Evolutionary conservation across 2,888 invertebrate species (phyloP), one percentile per base, ranked within the genome.

Genomic region (Cinara cedri): DNA sequence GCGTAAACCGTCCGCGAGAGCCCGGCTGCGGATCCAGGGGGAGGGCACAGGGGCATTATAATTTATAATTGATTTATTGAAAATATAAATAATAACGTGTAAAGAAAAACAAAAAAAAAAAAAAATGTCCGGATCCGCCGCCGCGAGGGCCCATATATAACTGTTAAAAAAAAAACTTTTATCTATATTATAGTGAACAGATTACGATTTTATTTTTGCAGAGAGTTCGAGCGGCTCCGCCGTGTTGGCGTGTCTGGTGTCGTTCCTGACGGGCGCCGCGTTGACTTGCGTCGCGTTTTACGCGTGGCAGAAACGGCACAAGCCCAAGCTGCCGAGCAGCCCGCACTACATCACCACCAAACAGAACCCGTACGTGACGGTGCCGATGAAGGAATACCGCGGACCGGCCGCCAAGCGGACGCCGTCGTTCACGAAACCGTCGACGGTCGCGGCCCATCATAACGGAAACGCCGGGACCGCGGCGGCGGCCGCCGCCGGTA

Each of bases 361-460:
- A 84, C 93, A 92, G 84, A 94, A 94, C 85, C 92, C 93, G 82
- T 94, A 94, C 86, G 93, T 93, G 82, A 91, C 93, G 34, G 91
- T 94, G 62, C 94, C 94, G 0, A 87, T 93, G 81, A 92, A 92
- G 85, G 93, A 94, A 86, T 91, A 92, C 84, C 63, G 81, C 46
- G 81, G 82, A 8, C 83, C 82, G 13, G 57, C 82, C 1, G 57
- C 82, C 1, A 92, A 92, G 84, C 88, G 92, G 0, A 91, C 92
- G 84, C 90, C 91, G 11, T 92, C 92, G 24, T 92, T 92, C 0
- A 89, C 90, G 4, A 82, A 82, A 55, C 49, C 82, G 21, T 55
- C 74, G 16, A 81, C 82, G 14, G 71, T 82, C 54, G 21, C 26
- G 72, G 82, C 44, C 72, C 87, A 55, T 0, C 71, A 87, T 87